These are phyloP conservation scores for Medauroidea extradentata DNA, from an alignment of 1,140 invertebrate genomes.

Conservation along the genomic window DNA sequence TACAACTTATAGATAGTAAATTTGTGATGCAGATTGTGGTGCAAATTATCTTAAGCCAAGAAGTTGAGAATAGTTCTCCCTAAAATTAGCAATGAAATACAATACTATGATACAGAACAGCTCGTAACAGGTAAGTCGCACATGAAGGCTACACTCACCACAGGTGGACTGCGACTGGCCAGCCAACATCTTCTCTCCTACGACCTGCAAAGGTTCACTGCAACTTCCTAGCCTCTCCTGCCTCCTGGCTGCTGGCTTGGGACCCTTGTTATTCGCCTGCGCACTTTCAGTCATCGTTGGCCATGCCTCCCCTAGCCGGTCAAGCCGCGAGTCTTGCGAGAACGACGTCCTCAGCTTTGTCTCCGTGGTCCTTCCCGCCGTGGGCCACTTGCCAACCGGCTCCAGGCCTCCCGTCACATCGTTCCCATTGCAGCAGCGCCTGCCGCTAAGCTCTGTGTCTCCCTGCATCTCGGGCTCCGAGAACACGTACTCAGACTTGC, in stretches of 20 bases:
- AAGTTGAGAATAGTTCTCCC: no score
- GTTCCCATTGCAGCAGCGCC: constrained; percentile 1
- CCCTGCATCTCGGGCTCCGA: constrained; percentile 1
- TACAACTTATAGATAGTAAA: no score
- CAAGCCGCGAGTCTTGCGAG: not conserved
- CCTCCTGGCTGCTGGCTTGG: not conserved
- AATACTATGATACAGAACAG: no score
- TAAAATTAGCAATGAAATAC: no score
- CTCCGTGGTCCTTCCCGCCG: not conserved
- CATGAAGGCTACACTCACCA: no score
- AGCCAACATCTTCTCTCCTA: not conserved
- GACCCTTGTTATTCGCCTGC: not conserved
- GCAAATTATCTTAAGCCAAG: no score
- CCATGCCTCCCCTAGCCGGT: constrained; percentile 1
- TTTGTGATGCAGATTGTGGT: no score
- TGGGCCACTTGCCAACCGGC: not conserved
- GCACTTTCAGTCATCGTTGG: not conserved
- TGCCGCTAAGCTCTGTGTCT: not conserved
- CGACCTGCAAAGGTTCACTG: not conserved
- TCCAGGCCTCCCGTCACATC: not conserved
- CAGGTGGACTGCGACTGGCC: no score
- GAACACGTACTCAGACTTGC: constrained; percentile 11
- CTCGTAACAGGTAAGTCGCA: no score
- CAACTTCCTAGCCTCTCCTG: not conserved
- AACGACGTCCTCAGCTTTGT: not conserved